Conservation (phyloP, 2,113 vertebrate genomes). For the Microcebus lehilahytsara region DNA sequence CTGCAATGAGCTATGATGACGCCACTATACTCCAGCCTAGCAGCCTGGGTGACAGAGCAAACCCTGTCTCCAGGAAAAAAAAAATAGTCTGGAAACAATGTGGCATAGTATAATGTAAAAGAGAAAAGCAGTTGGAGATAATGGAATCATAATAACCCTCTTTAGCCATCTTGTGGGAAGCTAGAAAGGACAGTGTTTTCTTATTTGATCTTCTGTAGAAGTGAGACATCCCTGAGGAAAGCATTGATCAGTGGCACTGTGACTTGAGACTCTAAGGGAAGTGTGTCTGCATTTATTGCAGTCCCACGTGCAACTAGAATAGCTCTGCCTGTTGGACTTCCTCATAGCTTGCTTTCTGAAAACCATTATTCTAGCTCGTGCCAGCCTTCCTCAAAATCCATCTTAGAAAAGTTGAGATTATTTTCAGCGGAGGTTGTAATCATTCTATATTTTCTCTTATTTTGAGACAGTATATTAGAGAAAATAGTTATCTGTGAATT, state of each 20-base stretch:
- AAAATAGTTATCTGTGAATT: neutral
- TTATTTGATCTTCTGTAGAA: neutral
- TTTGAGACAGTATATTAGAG: neutral
- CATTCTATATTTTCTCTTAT: slow-evolving; percentile 19
- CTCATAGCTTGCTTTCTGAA: neutral
- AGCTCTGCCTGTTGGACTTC: neutral
- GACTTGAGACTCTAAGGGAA: neutral
- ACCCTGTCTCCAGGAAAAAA: too few species aligned
- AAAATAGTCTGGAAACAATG: neutral
- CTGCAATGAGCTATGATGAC: too few species aligned
- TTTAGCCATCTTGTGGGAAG: neutral
- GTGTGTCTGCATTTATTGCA: neutral
- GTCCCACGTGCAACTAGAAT: neutral
- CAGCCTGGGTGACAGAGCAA: too few species aligned
- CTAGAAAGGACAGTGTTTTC: neutral
- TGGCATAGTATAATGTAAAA: neutral
- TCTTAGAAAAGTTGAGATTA: neutral
- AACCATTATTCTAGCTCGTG: neutral
- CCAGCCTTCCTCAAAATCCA: slow-evolving; percentile 12
- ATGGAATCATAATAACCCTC: neutral
- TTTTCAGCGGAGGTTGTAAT: neutral
- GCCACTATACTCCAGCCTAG: too few species aligned
- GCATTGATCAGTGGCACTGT: neutral
- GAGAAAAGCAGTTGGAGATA: neutral
- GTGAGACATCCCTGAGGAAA: neutral